These are phyloP conservation scores for Sceliomorpha sp. DNA, from an alignment of 2,888 invertebrate species.

Conservation along the genomic window DNA sequence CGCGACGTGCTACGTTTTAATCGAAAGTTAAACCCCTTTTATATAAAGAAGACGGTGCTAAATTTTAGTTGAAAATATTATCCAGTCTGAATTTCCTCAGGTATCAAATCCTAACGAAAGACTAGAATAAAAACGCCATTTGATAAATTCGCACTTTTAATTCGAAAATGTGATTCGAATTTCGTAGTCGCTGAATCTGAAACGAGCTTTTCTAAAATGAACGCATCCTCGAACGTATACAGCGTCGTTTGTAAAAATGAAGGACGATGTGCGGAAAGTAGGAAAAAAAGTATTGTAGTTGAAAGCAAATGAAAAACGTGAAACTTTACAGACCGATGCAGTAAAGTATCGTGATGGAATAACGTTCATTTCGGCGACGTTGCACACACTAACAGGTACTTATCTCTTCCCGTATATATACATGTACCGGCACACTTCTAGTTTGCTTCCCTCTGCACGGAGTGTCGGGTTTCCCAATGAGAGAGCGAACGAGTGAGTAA, in stretches of 20 bases:
- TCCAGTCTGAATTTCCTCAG: too few relatives aligned
- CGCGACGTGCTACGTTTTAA: constrained; percentile 17
- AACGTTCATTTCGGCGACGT: constrained; percentile 36
- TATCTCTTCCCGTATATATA: constrained; percentile 32
- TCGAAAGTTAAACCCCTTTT: constrained; percentile 30
- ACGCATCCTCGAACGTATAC: constrained; percentile 11
- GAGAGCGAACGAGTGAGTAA: constrained; percentile 55
- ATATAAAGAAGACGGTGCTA: too few relatives aligned
- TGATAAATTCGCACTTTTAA: too few relatives aligned
- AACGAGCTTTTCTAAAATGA: constrained; percentile 4
- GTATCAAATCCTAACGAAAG: too few relatives aligned
- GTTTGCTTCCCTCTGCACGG: constrained; percentile 58
- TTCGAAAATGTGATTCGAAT: too few relatives aligned
- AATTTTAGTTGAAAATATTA: too few relatives aligned
- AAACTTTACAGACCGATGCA: constrained; percentile 26
- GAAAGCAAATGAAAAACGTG: constrained; percentile 34
- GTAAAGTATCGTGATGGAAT: constrained; percentile 15
- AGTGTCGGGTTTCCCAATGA: constrained; percentile 63
- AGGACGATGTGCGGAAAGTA: constrained; percentile 9
- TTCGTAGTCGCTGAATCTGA: too few relatives aligned
- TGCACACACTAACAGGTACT: constrained; percentile 40
- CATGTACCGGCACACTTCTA: constrained; percentile 30
- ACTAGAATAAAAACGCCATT: too few relatives aligned
- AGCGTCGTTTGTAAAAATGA: constrained; percentile 20
- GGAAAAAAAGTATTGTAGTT: constrained; percentile 20